These are phyloP conservation scores for Eueremaeus valkanovi DNA, from an alignment of 2,888 invertebrate genomes.

Conservation along the genomic window DNA sequence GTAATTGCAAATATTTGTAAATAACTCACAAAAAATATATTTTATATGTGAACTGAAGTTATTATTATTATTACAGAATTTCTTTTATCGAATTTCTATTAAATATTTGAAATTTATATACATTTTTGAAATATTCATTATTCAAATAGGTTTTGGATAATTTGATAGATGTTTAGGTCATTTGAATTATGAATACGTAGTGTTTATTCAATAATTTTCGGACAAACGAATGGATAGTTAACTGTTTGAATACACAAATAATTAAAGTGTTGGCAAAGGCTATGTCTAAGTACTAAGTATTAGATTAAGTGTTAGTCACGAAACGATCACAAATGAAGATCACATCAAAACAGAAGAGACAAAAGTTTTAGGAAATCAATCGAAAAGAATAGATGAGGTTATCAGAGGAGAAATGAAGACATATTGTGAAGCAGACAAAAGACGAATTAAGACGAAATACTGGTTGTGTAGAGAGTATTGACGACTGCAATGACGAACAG, in stretches of 20 bases:
- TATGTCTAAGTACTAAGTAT: neutral
- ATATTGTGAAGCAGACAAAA: neutral
- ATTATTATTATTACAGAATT: too few relatives aligned
- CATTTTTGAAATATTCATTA: too few relatives aligned
- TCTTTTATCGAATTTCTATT: too few relatives aligned
- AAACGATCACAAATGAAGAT: neutral
- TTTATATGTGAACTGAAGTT: too few relatives aligned
- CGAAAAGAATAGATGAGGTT: slow-evolving; percentile 7
- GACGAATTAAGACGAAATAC: neutral
- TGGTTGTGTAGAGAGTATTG: too few relatives aligned
- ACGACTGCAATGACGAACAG: too few relatives aligned
- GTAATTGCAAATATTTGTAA: too few relatives aligned
- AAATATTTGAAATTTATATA: too few relatives aligned
- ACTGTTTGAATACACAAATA: slow-evolving; percentile 13
- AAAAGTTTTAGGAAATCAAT: slow-evolving; percentile 17
- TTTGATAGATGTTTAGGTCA: too few relatives aligned
- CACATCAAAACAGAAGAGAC: neutral
- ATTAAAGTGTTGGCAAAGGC: neutral
- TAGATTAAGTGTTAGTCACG: slow-evolving; percentile 10
- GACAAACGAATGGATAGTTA: slow-evolving; percentile 5
- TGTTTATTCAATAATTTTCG: neutral
- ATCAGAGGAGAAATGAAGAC: slow-evolving; percentile 17
- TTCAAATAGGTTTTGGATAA: too few relatives aligned
- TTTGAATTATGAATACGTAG: too few relatives aligned
- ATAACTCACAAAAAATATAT: too few relatives aligned